Conservation (phyloP, 2,888 invertebrate genomes). For the Drosophila antonietae region DNA sequence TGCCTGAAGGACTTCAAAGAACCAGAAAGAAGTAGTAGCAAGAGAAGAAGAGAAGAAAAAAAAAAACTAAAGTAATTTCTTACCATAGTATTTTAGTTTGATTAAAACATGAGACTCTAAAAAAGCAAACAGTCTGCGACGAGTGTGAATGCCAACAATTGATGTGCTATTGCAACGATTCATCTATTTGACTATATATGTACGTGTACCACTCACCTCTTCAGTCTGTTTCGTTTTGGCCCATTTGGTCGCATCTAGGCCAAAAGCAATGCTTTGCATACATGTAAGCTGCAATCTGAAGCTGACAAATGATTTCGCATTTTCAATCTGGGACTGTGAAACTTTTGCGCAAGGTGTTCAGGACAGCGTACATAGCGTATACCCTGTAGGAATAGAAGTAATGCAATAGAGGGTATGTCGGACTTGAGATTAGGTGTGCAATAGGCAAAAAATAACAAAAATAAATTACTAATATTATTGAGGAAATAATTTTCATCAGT, state of each 20-base stretch:
- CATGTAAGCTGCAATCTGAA: conserved; percentile 47
- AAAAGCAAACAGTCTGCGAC: conserved; percentile 37
- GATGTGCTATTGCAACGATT: conserved; percentile 34
- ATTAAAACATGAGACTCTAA: conserved; percentile 66
- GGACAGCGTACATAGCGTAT: conserved; percentile 16
- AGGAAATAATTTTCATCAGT: neutral
- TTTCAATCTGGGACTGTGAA: conserved; percentile 50
- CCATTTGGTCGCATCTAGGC: conserved; percentile 54
- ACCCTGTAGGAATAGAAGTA: neutral
- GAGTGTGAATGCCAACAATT: conserved; percentile 52
- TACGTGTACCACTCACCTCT: neutral
- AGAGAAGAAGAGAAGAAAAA: neutral
- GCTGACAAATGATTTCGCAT: conserved; percentile 71
- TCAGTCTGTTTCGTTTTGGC: neutral
- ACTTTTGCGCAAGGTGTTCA: conserved; percentile 30
- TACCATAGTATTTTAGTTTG: conserved; percentile 73
- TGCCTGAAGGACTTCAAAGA: conserved; percentile 3
- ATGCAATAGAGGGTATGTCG: neutral
- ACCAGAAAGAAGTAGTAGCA: neutral
- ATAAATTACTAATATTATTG: neutral
- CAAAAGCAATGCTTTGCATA: conserved; percentile 45
- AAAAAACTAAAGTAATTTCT: conserved; percentile 9
- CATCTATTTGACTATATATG: neutral
- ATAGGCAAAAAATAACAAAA: neutral
- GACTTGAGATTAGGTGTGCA: neutral